Evolutionary conservation across 2,113 vertebrate genomes (phyloP).

Genomic region (Campylorhamphus procurvoides): DNA sequence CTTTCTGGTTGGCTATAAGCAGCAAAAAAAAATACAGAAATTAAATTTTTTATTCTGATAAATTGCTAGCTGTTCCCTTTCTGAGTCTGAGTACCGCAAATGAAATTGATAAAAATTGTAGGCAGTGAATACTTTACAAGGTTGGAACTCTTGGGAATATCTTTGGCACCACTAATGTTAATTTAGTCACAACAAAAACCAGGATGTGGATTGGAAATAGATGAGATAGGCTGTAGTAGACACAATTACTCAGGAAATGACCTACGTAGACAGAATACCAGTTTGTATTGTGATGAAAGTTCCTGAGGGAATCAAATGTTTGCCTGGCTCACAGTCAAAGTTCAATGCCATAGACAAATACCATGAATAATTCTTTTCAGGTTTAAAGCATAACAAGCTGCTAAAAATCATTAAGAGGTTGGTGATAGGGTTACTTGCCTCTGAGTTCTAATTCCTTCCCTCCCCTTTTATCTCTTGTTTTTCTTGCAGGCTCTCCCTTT

Average conservation of each 20-base stretch:
- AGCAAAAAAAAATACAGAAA: not conserved
- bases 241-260: not conserved
- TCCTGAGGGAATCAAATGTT: not conserved
- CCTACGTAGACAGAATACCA: not conserved
- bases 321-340: constrained; percentile 5
- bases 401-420: not conserved
- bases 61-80: not conserved
- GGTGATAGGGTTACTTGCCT: not conserved
- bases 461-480: not conserved
- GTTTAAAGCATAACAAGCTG: not conserved
- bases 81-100: not conserved
- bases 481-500: not conserved
- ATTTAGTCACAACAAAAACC: not conserved
- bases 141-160: not conserved
- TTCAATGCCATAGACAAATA: not conserved
- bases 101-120: not conserved
- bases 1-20: not conserved
- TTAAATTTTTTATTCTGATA: not conserved
- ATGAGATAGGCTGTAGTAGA: not conserved
- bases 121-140: not conserved
- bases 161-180: not conserved
- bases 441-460: not conserved
- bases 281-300: not conserved
- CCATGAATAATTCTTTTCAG: constrained; percentile 22
- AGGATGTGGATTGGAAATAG: not conserved